These are phyloP conservation scores for Nemotelus pantherinus DNA, from an alignment of 2,888 invertebrate species.

Conservation along the genomic window DNA sequence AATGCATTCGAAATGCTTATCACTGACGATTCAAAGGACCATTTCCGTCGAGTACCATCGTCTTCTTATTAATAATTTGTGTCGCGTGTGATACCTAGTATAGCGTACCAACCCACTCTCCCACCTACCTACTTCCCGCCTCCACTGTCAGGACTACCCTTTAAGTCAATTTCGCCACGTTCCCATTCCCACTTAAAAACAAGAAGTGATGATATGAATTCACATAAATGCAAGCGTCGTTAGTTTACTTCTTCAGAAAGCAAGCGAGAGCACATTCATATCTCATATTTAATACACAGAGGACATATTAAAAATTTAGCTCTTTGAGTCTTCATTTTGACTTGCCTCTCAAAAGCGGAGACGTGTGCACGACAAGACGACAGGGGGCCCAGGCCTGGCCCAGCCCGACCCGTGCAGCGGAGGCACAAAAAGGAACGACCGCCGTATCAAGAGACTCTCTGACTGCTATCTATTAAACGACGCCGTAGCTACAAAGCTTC, in stretches of 20 bases:
- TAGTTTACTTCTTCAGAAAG: conserved; percentile 45
- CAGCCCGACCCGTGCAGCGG: conserved; percentile 9
- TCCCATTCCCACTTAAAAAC: conserved; percentile 6
- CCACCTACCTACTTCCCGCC: background rate
- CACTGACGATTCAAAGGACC: conserved; percentile 48
- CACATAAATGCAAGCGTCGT: conserved; percentile 36
- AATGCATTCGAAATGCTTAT: conserved; percentile 49
- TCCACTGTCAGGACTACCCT: conserved; percentile 20
- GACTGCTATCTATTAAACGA: conserved; percentile 24
- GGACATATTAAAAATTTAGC: conserved; percentile 46
- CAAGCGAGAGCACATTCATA: conserved; percentile 47
- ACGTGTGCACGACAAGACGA: conserved; percentile 35
- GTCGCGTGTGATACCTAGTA: conserved; percentile 47
- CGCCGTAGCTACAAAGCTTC: background rate
- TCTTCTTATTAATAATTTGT: conserved; percentile 50
- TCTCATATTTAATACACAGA: conserved; percentile 50
- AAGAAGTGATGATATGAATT: conserved; percentile 39
- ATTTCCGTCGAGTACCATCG: conserved; percentile 45
- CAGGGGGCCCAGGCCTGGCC: conserved; percentile 40
- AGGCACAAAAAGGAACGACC: conserved; percentile 31
- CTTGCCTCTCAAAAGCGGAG: conserved; percentile 39
- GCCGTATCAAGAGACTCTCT: conserved; percentile 12
- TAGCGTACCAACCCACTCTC: background rate
- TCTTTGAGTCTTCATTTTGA: conserved; percentile 47
- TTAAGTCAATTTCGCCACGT: background rate